phyloP scores from a whole-genome alignment of 2,888 invertebrate genomes.

The Ophion ventricosus region DNA sequence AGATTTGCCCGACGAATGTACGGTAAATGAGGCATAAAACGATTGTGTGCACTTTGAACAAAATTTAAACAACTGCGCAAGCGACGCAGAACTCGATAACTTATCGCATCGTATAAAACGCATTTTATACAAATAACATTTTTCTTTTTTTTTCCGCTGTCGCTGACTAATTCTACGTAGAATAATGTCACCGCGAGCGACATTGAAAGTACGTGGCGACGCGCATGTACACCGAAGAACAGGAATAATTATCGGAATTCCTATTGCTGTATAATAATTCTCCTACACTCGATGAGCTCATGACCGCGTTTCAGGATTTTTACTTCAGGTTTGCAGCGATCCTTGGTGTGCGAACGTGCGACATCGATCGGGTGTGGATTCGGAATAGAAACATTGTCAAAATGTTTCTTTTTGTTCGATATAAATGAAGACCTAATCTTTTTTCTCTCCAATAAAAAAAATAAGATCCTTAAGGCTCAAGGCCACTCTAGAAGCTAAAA shows the following conservation, averaged over 20 bases:
- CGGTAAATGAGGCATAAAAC: slow-evolving; percentile 12
- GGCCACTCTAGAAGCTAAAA: too few relatives aligned
- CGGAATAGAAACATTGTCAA: too few relatives aligned
- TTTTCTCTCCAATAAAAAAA: too few relatives aligned
- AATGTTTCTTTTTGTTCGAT: too few relatives aligned
- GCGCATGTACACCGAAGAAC: slow-evolving; percentile 18
- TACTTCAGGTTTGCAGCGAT: not conserved
- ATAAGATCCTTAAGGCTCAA: too few relatives aligned
- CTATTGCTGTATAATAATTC: slow-evolving; percentile 1
- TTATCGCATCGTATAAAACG: slow-evolving; percentile 2
- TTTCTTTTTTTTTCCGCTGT: slow-evolving; percentile 26
- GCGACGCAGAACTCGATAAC: slow-evolving; percentile 50
- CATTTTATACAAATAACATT: not conserved
- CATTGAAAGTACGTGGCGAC: slow-evolving; percentile 42
- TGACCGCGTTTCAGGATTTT: not conserved
- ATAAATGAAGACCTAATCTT: too few relatives aligned
- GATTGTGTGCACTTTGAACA: not conserved
- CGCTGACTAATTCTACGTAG: not conserved
- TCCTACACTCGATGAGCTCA: slow-evolving; percentile 50
- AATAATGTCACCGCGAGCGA: slow-evolving; percentile 15
- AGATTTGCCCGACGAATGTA: not conserved
- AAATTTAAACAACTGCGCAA: slow-evolving; percentile 10
- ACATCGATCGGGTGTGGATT: too few relatives aligned
- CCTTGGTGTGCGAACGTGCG: not conserved
- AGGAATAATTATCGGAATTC: slow-evolving; percentile 31